These are phyloP conservation scores for Elaphurus davidianus DNA, from an alignment of 2,113 vertebrate species.

Conservation along the genomic window DNA sequence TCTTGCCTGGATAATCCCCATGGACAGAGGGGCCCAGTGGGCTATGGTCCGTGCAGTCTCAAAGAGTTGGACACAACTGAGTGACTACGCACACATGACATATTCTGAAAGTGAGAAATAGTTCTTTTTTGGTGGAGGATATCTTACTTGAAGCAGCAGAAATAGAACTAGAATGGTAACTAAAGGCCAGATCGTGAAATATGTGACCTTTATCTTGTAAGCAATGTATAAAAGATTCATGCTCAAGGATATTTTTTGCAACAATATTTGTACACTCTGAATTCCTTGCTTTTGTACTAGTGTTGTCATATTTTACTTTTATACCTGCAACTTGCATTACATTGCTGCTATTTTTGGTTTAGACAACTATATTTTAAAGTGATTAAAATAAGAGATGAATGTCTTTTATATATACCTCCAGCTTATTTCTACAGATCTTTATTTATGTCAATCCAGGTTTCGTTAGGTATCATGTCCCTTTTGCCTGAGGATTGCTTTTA, in stretches of 20 bases:
- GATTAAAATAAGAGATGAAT: conserved; percentile 21
- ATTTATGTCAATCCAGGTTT: background rate
- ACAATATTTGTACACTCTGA: background rate
- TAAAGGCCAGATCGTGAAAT: background rate
- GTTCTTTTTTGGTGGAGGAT: background rate
- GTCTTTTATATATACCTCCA: background rate
- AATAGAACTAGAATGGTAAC: background rate
- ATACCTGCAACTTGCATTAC: background rate
- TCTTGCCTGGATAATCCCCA: background rate
- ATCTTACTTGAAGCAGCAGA: background rate
- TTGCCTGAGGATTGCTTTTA: conserved; percentile 11
- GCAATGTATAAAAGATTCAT: background rate
- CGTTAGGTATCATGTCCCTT: background rate
- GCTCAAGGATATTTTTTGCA: background rate
- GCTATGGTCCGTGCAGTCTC: background rate
- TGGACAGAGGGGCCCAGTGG: background rate
- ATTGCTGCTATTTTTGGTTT: background rate
- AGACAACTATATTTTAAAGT: conserved; percentile 19
- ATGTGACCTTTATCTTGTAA: background rate
- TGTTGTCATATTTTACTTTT: background rate
- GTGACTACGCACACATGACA: background rate
- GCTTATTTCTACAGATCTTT: background rate
- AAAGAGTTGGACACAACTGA: background rate
- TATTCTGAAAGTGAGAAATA: background rate
- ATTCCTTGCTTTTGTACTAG: background rate